A percentile compares a stretch with the other conserved stretches of the same genome.
phyloP scores from a whole-genome alignment of 2,113 vertebrate species.

The Melanostigma gelatinosum region DNA sequence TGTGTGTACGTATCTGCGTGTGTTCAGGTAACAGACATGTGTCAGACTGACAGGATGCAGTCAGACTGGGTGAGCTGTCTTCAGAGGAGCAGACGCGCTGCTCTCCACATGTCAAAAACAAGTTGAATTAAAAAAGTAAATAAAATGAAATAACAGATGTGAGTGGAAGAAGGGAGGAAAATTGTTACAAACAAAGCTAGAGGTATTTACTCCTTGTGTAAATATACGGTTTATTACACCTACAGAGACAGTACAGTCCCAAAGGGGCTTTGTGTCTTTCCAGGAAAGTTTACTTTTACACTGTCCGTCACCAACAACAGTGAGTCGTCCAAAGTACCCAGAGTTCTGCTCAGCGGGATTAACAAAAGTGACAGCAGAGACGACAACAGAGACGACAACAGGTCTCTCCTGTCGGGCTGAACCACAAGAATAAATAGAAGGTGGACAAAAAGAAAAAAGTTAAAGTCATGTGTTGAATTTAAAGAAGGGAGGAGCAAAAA shows the following conservation, averaged over 20 bases:
- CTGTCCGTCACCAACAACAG: conserved; percentile 9
- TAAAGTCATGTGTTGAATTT: conserved; percentile 9
- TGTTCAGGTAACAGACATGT: conserved; percentile 23
- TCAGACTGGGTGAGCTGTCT: conserved; percentile 24
- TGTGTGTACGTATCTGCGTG: background rate
- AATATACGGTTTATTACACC: background rate
- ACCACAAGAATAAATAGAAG: conserved; percentile 1
- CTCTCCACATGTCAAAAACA: conserved; percentile 25
- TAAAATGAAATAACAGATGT: background rate
- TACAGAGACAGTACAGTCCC: background rate
- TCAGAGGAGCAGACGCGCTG: conserved; percentile 24
- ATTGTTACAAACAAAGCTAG: background rate
- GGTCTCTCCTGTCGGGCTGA: conserved; percentile 11
- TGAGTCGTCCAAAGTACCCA: background rate
- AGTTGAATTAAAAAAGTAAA: background rate
- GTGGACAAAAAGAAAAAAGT: background rate
- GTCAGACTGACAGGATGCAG: conserved; percentile 41
- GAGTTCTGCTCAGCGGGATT: background rate
- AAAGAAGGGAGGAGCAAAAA: background rate
- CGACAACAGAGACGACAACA: conserved; percentile 20
- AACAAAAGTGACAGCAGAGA: conserved; percentile 36
- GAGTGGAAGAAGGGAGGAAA: background rate
- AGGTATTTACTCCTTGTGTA: background rate
- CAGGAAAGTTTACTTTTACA: background rate
- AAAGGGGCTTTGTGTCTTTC: background rate